Percentiles rank a stretch among this genome's conserved stretches.
Conservation (phyloP, 2,888 invertebrate species). For the Erynnis tages region DNA sequence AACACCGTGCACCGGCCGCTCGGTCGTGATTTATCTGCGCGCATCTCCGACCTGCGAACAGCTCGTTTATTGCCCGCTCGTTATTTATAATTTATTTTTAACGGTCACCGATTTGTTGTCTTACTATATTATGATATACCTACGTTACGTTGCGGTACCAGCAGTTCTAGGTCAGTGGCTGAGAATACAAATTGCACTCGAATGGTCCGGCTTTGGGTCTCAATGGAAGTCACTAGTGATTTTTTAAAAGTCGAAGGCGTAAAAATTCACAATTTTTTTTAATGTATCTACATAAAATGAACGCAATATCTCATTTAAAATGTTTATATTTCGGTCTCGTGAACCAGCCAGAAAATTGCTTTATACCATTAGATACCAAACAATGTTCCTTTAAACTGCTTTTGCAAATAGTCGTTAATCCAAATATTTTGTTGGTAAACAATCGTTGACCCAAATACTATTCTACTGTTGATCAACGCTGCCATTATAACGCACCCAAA, state of each 20-base stretch:
- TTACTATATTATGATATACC: conserved; percentile 35
- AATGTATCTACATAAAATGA: too few species aligned
- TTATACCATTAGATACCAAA: too few species aligned
- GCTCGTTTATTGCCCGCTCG: conserved; percentile 76
- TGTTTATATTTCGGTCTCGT: too few species aligned
- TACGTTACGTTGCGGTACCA: neutral
- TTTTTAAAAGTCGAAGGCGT: too few species aligned
- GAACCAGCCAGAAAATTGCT: too few species aligned
- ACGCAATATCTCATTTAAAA: too few species aligned
- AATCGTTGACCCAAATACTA: conserved; percentile 12
- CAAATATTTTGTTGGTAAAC: conserved; percentile 8
- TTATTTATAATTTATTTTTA: conserved; percentile 82
- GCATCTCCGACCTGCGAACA: conserved; percentile 78
- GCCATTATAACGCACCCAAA: conserved; percentile 14
- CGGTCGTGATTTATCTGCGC: conserved; percentile 73
- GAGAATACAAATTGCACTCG: too few species aligned
- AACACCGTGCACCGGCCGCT: conserved; percentile 47
- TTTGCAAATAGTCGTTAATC: neutral
- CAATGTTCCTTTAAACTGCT: neutral
- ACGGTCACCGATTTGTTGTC: conserved; percentile 75
- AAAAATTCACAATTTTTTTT: too few species aligned
- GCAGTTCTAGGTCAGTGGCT: too few species aligned
- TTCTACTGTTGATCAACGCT: conserved; percentile 9
- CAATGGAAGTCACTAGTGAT: too few species aligned
- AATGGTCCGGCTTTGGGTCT: too few species aligned